phyloP scores from a whole-genome alignment of 2,797 vertebrate species.

The Gallinago nigripennis region DNA sequence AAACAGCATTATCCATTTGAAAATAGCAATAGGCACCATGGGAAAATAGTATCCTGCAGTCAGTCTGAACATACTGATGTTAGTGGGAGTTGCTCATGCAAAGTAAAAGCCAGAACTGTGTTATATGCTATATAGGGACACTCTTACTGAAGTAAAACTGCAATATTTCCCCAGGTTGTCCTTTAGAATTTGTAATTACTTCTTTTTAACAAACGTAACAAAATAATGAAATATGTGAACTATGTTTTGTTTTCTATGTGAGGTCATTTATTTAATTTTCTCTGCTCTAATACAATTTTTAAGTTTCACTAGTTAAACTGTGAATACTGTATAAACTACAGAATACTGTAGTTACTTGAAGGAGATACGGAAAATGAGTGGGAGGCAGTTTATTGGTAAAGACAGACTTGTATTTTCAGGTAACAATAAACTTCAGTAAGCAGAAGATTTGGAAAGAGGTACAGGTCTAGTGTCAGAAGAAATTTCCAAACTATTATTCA shows the following conservation, averaged over 20 bases:
- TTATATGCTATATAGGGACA: not conserved
- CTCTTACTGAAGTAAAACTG: not conserved
- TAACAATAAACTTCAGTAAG: not conserved
- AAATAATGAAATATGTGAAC: not conserved
- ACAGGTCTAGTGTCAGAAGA: not conserved
- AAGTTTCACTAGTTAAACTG: not conserved
- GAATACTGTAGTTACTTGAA: not conserved
- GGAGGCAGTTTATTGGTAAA: not conserved
- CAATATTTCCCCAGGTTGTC: not conserved
- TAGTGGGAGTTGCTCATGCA: not conserved
- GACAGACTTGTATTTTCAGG: not conserved
- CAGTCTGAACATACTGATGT: not conserved
- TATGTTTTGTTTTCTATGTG: not conserved
- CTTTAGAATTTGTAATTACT: not conserved
- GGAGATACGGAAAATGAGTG: not conserved
- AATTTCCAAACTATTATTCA: not conserved
- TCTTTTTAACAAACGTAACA: not conserved
- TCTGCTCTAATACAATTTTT: not conserved
- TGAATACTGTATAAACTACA: not conserved
- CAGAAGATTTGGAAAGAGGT: not conserved
- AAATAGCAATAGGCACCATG: not conserved
- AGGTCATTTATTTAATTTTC: not conserved
- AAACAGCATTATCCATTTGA: not conserved
- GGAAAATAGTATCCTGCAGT: not conserved
- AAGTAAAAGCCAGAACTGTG: not conserved